Evolutionary conservation across 2,113 vertebrate species (phyloP).

Genomic region (Gymnobelideus leadbeateri): DNA sequence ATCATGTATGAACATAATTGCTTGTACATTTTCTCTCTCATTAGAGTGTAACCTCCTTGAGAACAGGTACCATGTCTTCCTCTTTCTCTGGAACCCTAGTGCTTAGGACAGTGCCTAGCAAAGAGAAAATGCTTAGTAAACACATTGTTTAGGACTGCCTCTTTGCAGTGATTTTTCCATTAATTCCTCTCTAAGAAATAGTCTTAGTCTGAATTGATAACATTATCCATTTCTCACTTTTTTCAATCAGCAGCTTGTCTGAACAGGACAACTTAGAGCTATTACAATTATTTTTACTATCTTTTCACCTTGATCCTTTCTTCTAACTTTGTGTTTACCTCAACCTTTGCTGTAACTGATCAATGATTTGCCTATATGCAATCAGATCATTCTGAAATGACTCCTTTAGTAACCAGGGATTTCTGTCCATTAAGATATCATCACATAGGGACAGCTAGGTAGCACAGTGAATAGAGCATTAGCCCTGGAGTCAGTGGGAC

Average conservation of each 20-base stretch:
- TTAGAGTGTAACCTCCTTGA: background rate
- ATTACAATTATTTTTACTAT: background rate
- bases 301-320: background rate
- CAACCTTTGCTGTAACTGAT: background rate
- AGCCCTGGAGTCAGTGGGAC: no score
- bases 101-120: background rate
- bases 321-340: background rate
- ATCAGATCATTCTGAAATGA: background rate
- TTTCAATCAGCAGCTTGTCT: background rate
- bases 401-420: background rate
- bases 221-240: background rate
- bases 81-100: background rate
- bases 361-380: background rate
- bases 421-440: background rate
- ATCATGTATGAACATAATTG: background rate
- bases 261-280: background rate
- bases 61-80: background rate
- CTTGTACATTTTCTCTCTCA: background rate
- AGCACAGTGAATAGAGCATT: no score
- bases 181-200: background rate
- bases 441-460: no score
- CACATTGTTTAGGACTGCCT: background rate
- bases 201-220: background rate
- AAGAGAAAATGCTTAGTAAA: background rate
- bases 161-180: background rate